Conservation (phyloP, 2,797 vertebrate species). For the Epinephelus coioides region DNA sequence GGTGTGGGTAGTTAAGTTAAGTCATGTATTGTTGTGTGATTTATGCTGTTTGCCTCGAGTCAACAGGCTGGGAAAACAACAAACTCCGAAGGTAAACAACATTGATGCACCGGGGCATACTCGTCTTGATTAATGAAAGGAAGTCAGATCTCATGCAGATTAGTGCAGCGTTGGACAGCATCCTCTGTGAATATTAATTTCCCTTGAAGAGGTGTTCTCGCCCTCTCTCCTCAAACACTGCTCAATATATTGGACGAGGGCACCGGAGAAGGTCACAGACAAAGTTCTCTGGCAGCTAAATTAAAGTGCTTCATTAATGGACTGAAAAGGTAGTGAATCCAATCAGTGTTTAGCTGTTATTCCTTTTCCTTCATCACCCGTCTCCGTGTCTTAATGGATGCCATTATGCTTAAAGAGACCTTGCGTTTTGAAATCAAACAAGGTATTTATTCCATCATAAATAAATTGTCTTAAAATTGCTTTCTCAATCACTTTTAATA, state of each 20-base stretch:
- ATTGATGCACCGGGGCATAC: slow-evolving; percentile 76
- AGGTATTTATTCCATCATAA: slow-evolving; percentile 46
- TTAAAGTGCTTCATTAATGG: slow-evolving; percentile 79
- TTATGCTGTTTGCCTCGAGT: slow-evolving; percentile 80
- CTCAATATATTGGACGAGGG: slow-evolving; percentile 76
- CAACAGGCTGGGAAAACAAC: slow-evolving; percentile 83
- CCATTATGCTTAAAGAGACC: slow-evolving; percentile 51
- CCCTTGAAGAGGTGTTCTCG: slow-evolving; percentile 75
- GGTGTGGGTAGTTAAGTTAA: slow-evolving; percentile 61
- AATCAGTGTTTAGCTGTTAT: slow-evolving; percentile 70
- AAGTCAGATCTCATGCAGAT: slow-evolving; percentile 85
- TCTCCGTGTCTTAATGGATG: slow-evolving; percentile 65
- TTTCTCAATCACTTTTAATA: slow-evolving; percentile 13
- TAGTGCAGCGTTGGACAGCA: slow-evolving; percentile 76
- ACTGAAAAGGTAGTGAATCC: slow-evolving; percentile 74
- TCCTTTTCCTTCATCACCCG: slow-evolving; percentile 50
- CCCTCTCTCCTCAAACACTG: slow-evolving; percentile 68
- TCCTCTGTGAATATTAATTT: slow-evolving; percentile 84
- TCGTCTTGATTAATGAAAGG: slow-evolving; percentile 85
- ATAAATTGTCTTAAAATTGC: slow-evolving; percentile 2
- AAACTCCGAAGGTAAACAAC: slow-evolving; percentile 81
- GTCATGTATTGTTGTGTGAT: slow-evolving; percentile 74
- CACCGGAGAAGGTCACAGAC: slow-evolving; percentile 74
- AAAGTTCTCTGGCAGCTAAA: slow-evolving; percentile 80
- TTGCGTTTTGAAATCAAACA: slow-evolving; percentile 49